Evolutionary conservation across 2,888 invertebrate genomes (phyloP), one percentile per base, ranked within the genome.

Genomic region (Plebejus melissa): DNA sequence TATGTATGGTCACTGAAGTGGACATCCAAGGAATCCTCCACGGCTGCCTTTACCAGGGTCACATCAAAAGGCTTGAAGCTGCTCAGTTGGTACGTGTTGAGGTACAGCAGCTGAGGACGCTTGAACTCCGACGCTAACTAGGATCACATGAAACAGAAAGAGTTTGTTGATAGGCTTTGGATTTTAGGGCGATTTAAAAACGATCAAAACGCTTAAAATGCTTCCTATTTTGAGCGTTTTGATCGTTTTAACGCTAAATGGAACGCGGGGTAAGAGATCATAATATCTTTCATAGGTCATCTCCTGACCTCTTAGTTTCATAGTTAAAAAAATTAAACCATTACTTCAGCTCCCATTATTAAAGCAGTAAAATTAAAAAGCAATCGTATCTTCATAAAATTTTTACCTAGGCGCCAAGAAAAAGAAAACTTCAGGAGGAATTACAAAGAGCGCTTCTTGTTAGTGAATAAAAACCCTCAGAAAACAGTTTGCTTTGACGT

Each of bases 11-110:
- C 87, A 1, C 80, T 80, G 76, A 90, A 93, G 54, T 79, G 50
- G 65, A 85, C 83, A 75, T 92, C 87, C 13, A 93, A 78, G 6
- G 84, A 41, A 3, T 79, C 80, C 1, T 90, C 81, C 7, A 84
- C 79, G 1, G 82, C 82, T 2, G 80, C 76, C 36, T 69, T 81
- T 0, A 90, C 88, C 0, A 75, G 58, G 0, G 82, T 74, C 0
- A 83, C 58, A 69, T 88, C 79, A 74, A 90, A 90, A 50, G 28
- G 80, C 0, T 77, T 74, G 0, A 36, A 76, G 0, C 91, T 86
- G 0, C 88, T 87, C 75, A 91, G 75, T 77, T 91, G 93, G 77
- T 88, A 93, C 0, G 92, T 91, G 6, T 87, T 87, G 0, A 88
- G 74, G 71, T 79, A 91, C 0, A 86, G 0, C 57, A 90, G 46